A percentile compares a stretch with the other conserved stretches of the same genome.
Conservation (phyloP, 2,888 invertebrate species). For the Xestoiulus laeticollis region DNA sequence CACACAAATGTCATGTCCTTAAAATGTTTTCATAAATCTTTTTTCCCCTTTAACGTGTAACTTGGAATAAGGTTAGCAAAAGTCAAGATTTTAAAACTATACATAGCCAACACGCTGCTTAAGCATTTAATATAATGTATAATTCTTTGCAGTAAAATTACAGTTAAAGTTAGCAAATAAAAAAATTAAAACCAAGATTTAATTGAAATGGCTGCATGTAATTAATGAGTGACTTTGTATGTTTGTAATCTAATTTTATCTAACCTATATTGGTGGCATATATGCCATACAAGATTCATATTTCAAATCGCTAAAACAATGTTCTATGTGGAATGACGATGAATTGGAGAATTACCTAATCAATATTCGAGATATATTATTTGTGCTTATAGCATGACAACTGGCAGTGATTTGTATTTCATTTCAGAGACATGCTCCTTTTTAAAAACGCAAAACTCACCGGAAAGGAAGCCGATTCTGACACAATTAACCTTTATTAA, state of each 20-base stretch:
- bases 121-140: no score
- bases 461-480: conserved; percentile 5
- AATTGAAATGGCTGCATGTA: neutral
- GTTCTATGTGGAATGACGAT: neutral
- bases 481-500: conserved; percentile 41
- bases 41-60: neutral
- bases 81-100: no score
- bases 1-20: neutral
- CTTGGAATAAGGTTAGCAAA: no score
- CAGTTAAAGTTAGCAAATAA: no score
- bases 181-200: neutral
- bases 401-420: neutral
- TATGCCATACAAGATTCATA: no score
- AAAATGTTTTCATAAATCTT: neutral
- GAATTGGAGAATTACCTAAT: neutral
- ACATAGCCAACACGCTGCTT: no score
- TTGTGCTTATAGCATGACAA: neutral
- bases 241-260: no score
- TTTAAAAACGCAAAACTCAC: conserved; percentile 19
- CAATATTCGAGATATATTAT: neutral
- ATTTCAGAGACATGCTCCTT: neutral
- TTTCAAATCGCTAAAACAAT: no score
- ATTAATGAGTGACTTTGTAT: no score
- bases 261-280: no score
- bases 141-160: no score